Conservation (phyloP, 2,888 invertebrate species). For the Emmelina monodactyla region DNA sequence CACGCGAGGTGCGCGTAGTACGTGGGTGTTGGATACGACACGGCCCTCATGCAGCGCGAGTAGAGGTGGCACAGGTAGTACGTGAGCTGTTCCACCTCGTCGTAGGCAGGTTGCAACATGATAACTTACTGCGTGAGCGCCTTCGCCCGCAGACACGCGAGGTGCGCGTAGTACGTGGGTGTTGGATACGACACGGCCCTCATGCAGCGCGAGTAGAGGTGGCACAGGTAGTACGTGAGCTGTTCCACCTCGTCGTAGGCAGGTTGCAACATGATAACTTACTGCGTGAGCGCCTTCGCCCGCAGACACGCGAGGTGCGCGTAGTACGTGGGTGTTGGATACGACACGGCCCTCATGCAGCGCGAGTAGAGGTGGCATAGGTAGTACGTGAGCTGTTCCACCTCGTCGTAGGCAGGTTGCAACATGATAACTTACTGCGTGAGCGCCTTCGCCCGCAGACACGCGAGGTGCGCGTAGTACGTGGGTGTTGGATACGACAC, state of each 20-base stretch:
- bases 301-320: conserved; percentile 86
- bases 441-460: conserved; percentile 71
- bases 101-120: too few species aligned
- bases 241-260: conserved; percentile 82
- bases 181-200: conserved; percentile 87
- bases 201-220: conserved; percentile 84
- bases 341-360: conserved; percentile 83
- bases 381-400: conserved; percentile 82
- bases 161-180: conserved; percentile 87
- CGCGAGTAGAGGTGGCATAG: conserved; percentile 87
- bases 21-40: conserved; percentile 87
- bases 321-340: conserved; percentile 88
- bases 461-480: conserved; percentile 88
- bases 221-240: conserved; percentile 83
- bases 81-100: conserved; percentile 80
- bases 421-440: conserved; percentile 60
- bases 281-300: conserved; percentile 63
- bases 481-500: conserved; percentile 90
- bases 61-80: conserved; percentile 88
- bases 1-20: conserved; percentile 91
- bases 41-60: conserved; percentile 81
- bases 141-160: conserved; percentile 79
- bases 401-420: too few species aligned
- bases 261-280: too few species aligned
- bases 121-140: conserved; percentile 59